Evolutionary conservation across 2,797 vertebrate genomes (phyloP), one percentile per base, ranked within the genome.

Genomic region (Tinamus major): DNA sequence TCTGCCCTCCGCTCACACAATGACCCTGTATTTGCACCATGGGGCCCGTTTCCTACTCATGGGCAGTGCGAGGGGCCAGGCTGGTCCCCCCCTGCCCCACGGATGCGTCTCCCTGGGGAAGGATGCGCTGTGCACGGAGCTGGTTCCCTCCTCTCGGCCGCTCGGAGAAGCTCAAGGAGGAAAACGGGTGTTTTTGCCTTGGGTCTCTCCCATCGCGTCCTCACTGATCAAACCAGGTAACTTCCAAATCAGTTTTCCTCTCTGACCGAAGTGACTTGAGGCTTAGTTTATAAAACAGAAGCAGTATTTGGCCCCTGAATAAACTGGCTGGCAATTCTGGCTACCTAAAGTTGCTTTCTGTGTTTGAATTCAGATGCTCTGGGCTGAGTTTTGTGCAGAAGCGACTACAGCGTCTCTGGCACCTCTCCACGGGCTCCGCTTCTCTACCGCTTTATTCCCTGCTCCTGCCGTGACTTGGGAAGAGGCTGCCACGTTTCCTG

Each of bases 41-140:
- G 3, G 31, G 18, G 4, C 58, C 4, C 7, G 3, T 27, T 76
- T 19, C 59, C 26, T 23, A 4, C 0, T 3, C 6, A 6, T 6
- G 18, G 51, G 14, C 16, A 14, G 15, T 33, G 64, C 14, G 13
- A 16, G 16, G 31, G 21, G 51, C 42, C 67, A 8, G 9, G 58
- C 65, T 3, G 0, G 0, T 21, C 27, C 13, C 27, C 26, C 9
- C 7, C 5, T 2, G 5, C 19, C 18, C 0, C 0, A 61, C 58
- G 15, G 26, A 49, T 24, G 53, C 10, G 1, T 12, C 27, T 82
- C 41, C 2, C 51, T 67, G 19, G 5, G 49, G 65, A 76, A n/a
- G 0, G 0, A 26, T 2, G 9, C 31, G 75, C 51, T 9, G 6
- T 31, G 53, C 53, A 31, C 6, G 29, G 53, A 27, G 53, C 29